Evolutionary conservation across 2,888 invertebrate genomes (phyloP).

Genomic region (Drosophila peninsularis): DNA sequence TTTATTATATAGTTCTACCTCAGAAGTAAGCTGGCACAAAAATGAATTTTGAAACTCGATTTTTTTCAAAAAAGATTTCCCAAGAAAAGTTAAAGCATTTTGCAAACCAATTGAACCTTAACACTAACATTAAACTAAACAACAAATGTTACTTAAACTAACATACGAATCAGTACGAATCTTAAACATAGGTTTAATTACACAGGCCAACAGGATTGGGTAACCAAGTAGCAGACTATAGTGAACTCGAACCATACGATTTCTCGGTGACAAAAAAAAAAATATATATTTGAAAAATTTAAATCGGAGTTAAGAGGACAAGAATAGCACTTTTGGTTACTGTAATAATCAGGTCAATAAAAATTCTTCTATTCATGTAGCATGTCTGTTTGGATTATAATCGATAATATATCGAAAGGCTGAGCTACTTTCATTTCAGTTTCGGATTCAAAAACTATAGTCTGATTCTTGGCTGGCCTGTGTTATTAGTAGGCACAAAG

Average conservation of each 20-base stretch:
- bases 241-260: background rate
- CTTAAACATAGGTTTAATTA: constrained; percentile 31
- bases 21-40: constrained; percentile 65
- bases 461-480: constrained; percentile 3
- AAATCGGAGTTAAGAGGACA: background rate
- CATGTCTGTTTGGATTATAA: background rate
- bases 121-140: constrained; percentile 19
- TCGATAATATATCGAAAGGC: background rate
- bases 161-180: constrained; percentile 68
- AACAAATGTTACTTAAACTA: constrained; percentile 51
- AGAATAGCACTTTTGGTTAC: background rate
- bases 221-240: background rate
- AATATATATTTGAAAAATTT: background rate
- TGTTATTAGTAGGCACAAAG: constrained; percentile 49
- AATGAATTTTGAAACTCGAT: constrained; percentile 34
- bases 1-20: constrained; percentile 30
- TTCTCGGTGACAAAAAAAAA: background rate
- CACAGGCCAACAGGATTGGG: constrained; percentile 2
- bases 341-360: background rate
- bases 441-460: background rate
- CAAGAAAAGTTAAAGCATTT: constrained; percentile 76
- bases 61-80: constrained; percentile 57
- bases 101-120: constrained; percentile 63
- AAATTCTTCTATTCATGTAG: background rate
- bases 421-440: background rate